Evolutionary conservation across 2,888 invertebrate species (phyloP).

Genomic region (Yponomeuta sedellus): DNA sequence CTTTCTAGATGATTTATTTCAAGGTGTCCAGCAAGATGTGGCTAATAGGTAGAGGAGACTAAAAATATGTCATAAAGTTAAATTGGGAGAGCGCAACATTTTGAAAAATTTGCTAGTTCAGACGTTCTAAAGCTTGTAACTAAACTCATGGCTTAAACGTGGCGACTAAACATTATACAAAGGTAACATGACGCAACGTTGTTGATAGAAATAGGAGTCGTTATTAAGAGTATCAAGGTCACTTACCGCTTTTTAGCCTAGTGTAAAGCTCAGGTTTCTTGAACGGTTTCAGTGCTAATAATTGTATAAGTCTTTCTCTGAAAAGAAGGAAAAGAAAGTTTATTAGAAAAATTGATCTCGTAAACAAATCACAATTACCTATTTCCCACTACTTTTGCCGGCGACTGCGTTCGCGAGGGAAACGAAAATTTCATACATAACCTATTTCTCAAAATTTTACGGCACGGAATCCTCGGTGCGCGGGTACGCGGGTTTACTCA

Average conservation of each 20-base stretch:
- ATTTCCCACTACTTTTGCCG: background rate
- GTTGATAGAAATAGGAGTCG: background rate
- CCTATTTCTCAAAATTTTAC: no score
- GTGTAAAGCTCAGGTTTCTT: conserved; percentile 94
- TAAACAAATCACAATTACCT: background rate
- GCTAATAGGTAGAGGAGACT: no score
- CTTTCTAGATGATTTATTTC: no score
- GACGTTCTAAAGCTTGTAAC: no score
- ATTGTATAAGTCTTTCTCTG: conserved; percentile 95
- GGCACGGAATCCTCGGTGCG: no score
- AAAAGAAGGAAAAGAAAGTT: conserved; percentile 54
- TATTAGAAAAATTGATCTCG: background rate
- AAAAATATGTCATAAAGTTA: no score
- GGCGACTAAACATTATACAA: conserved; percentile 23
- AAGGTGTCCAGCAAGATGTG: no score
- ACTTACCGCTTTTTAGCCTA: conserved; percentile 87
- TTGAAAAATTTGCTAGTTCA: no score
- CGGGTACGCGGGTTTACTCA: no score
- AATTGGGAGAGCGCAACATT: no score
- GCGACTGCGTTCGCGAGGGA: no score
- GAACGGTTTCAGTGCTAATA: conserved; percentile 93
- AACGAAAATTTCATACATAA: no score
- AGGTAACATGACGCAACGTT: background rate
- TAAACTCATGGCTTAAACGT: conserved; percentile 22
- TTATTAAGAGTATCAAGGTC: conserved; percentile 4